Evolutionary conservation across 2,797 vertebrate species (phyloP), one percentile per base, ranked within the genome.

Genomic region (Neopelma chrysocephalum): DNA sequence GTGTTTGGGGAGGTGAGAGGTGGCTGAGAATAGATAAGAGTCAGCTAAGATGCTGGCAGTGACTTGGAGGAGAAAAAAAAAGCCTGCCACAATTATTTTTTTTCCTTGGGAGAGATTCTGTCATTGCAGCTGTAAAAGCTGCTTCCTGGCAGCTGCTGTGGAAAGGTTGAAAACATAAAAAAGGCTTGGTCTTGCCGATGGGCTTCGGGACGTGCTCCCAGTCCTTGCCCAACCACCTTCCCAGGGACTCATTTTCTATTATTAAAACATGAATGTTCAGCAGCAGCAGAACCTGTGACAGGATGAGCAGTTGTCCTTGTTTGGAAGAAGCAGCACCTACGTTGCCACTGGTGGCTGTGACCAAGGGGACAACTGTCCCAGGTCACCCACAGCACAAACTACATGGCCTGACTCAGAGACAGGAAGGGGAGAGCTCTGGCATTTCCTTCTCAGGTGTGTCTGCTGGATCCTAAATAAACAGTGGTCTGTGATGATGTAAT

Each of bases 11-110:
- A 92, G 91, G 91, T 90, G 79, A 97, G 94, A 90, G 81, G 84
- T 92, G 87, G 93, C 92, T 93, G 89, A 80, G 94, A 95, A 94
- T 85, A 94, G 93, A 81, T 69, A 93, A 90, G 81, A 89, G 77
- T 64, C 82, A 70, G 85, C 78, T 56, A 62, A 85, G 93, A 91
- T 68, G 68, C 66, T 90, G 79, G 50, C 83, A 94, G 71, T 53
- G 85, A 47, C 77, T 60, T 40, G 26, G 66, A 40, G 48, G 14
- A 9, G 3, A 0, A 11, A 47, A 32, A 72, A 36, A 61, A 85
- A 38, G 11, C 77, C 56, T 80, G 82, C 64, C 45, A 60, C 50
- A 57, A 87, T 90, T 89, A 85, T 89, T 94, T 94, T 92, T 65
- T 90, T 92, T 94, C 76, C 60, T 80, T 87, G 72, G 80, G 94